Evolutionary conservation across 2,888 invertebrate genomes (phyloP).

Genomic region (Apodemia duryi): DNA sequence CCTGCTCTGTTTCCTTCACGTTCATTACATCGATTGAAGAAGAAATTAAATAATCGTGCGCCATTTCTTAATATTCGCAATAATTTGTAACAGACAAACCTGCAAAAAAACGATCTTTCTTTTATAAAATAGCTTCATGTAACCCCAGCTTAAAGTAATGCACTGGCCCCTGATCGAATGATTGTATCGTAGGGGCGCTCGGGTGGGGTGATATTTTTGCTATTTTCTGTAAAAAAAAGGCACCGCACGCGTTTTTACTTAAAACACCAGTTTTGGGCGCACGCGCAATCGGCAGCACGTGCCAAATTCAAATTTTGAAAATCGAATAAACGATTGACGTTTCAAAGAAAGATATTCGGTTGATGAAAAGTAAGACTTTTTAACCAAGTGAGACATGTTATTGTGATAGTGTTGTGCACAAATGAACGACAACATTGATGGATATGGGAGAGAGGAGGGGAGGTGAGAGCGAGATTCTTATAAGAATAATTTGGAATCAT

Average conservation of each 20-base stretch:
- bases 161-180: slow-evolving; percentile 68
- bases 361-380: neutral
- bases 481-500: slow-evolving; percentile 40
- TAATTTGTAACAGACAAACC: no score
- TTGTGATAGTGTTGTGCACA: slow-evolving; percentile 32
- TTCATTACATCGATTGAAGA: no score
- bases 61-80: no score
- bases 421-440: slow-evolving; percentile 51
- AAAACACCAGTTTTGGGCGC: slow-evolving; percentile 71
- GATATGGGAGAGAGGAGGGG: slow-evolving; percentile 44
- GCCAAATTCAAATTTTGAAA: slow-evolving; percentile 33
- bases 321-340: slow-evolving; percentile 25
- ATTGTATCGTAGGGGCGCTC: slow-evolving; percentile 53
- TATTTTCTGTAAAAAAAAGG: slow-evolving; percentile 70
- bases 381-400: neutral
- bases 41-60: no score
- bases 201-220: slow-evolving; percentile 68
- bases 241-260: slow-evolving; percentile 66
- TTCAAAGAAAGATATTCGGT: neutral
- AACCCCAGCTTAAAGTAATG: slow-evolving; percentile 47
- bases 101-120: no score
- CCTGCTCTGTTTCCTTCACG: no score
- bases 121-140: slow-evolving; percentile 41
- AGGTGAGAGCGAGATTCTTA: slow-evolving; percentile 41
- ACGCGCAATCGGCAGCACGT: slow-evolving; percentile 64